Conservation (phyloP, 2,113 vertebrate species). For the Zosterops hypoxanthus region DNA sequence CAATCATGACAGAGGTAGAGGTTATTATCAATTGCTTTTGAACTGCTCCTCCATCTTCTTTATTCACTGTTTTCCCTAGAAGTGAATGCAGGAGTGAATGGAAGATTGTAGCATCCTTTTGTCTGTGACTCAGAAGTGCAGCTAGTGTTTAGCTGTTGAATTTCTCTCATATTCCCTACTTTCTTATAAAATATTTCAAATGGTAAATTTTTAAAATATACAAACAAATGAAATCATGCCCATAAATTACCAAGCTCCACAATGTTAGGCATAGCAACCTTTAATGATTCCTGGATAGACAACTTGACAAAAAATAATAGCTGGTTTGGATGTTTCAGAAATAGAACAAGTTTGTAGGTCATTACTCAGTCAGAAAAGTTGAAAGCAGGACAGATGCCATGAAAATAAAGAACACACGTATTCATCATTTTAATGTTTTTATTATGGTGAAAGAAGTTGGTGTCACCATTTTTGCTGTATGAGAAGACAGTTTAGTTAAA, state of each 20-base stretch:
- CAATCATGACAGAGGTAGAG: neutral
- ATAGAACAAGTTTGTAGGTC: neutral
- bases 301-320: neutral
- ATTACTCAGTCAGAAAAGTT: neutral
- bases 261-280: neutral
- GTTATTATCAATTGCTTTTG: neutral
- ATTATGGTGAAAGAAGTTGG: neutral
- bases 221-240: slow-evolving; percentile 16
- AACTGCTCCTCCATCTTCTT: neutral
- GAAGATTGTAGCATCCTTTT: neutral
- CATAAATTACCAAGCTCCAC: neutral
- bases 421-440: neutral
- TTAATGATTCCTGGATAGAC: neutral
- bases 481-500: neutral
- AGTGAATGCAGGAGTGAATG: neutral
- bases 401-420: neutral
- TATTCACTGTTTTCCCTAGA: neutral
- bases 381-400: neutral
- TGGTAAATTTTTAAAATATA: neutral
- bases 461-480: neutral
- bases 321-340: neutral
- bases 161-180: neutral
- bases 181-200: slow-evolving; percentile 38
- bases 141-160: neutral
- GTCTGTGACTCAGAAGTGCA: neutral